Conservation (phyloP, 1,140 invertebrate genomes). For the Zeugodacus cucurbitae region DNA sequence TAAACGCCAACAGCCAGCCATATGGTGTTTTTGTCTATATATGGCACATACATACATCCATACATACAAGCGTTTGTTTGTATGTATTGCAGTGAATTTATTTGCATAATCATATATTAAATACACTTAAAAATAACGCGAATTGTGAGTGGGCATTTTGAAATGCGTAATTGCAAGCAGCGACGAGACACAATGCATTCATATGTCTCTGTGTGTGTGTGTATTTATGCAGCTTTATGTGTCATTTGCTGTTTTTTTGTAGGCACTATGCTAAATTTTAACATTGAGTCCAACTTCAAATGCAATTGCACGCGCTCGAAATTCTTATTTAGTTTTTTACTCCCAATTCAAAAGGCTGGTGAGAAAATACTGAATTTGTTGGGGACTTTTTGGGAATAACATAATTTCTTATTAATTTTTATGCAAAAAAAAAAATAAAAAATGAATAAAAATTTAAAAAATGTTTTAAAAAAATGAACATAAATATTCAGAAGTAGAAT, state of each 20-base stretch:
- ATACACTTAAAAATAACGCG: conserved; percentile 31
- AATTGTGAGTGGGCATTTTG: conserved; percentile 37
- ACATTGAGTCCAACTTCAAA: background rate
- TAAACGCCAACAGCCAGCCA: conserved; percentile 1
- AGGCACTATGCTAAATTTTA: background rate
- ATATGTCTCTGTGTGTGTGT: background rate
- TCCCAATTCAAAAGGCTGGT: too few species aligned
- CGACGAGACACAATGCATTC: background rate
- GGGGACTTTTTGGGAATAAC: too few species aligned
- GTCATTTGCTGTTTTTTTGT: background rate
- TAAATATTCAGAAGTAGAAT: too few species aligned
- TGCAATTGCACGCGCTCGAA: background rate
- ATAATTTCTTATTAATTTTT: too few species aligned
- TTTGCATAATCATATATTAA: conserved; percentile 14
- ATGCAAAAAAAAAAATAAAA: too few species aligned
- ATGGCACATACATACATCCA: background rate
- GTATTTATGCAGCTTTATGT: background rate
- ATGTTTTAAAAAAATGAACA: too few species aligned
- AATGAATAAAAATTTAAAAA: too few species aligned
- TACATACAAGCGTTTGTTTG: background rate
- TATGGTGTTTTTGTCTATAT: background rate
- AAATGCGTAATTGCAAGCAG: background rate
- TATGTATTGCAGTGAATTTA: background rate
- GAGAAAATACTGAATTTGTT: too few species aligned
- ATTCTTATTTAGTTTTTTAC: background rate